phyloP scores from a whole-genome alignment of 2,888 invertebrate species.

The Scrobipalpa costella region DNA sequence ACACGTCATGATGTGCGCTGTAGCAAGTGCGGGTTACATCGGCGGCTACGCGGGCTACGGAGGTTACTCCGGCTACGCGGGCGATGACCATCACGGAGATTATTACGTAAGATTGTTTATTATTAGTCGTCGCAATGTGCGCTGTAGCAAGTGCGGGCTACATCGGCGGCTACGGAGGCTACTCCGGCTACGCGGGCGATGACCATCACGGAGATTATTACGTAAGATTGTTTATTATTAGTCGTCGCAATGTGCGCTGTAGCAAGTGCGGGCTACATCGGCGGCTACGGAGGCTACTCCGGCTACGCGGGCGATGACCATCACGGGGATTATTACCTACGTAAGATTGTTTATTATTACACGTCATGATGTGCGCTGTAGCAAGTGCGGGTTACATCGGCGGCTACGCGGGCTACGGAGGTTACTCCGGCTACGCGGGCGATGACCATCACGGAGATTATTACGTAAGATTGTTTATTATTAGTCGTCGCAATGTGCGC shows the following conservation, averaged over 20 bases:
- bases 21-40: too few species aligned
- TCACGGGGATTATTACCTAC: slow-evolving; percentile 62
- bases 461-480: slow-evolving; percentile 51
- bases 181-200: slow-evolving; percentile 40
- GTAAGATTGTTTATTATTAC: slow-evolving; percentile 44
- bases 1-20: too few species aligned
- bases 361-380: slow-evolving; percentile 51
- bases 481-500: slow-evolving; percentile 55
- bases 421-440: slow-evolving; percentile 40
- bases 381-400: slow-evolving; percentile 61
- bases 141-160: slow-evolving; percentile 59
- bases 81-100: slow-evolving; percentile 53
- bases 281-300: slow-evolving; percentile 40
- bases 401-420: slow-evolving; percentile 41
- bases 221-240: slow-evolving; percentile 47
- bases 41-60: slow-evolving; percentile 42
- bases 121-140: slow-evolving; percentile 51
- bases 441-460: slow-evolving; percentile 59
- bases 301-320: slow-evolving; percentile 42
- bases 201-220: slow-evolving; percentile 64
- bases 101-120: slow-evolving; percentile 58
- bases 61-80: slow-evolving; percentile 40
- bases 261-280: slow-evolving; percentile 61
- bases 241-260: slow-evolving; percentile 55
- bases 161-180: slow-evolving; percentile 46